Evolutionary conservation across 2,113 vertebrate species (phyloP).

Genomic region (Cebus imitator): DNA sequence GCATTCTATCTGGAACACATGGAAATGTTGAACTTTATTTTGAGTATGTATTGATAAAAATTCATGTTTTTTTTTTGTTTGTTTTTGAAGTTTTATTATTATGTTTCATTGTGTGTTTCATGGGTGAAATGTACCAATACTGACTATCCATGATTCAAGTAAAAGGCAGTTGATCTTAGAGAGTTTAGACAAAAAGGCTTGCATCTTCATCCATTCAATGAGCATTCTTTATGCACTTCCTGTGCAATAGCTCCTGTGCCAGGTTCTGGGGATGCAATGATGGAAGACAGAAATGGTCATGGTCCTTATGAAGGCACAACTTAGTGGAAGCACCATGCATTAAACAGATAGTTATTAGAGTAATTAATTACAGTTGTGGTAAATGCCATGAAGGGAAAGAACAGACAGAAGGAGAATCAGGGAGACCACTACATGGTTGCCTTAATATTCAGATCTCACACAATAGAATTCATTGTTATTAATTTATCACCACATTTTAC

Average conservation of each 20-base stretch:
- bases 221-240: not conserved
- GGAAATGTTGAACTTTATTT: conserved; percentile 26
- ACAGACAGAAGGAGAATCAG: not conserved
- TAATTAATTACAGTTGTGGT: not conserved
- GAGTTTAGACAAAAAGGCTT: not conserved
- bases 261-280: not conserved
- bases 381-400: not conserved
- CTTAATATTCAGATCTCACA: not conserved
- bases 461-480: not conserved
- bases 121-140: not conserved
- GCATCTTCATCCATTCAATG: not conserved
- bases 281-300: not conserved
- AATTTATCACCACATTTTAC: not conserved
- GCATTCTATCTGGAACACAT: not conserved
- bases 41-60: not conserved
- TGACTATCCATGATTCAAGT: not conserved
- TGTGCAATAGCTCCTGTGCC: not conserved
- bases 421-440: not conserved
- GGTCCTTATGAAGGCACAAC: not conserved
- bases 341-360: not conserved
- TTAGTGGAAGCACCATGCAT: not conserved
- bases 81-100: not conserved
- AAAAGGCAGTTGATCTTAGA: not conserved
- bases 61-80: not conserved
- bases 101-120: not conserved